Evolutionary conservation across 2,113 vertebrate species (phyloP).

Genomic region (Mesocricetus auratus): DNA sequence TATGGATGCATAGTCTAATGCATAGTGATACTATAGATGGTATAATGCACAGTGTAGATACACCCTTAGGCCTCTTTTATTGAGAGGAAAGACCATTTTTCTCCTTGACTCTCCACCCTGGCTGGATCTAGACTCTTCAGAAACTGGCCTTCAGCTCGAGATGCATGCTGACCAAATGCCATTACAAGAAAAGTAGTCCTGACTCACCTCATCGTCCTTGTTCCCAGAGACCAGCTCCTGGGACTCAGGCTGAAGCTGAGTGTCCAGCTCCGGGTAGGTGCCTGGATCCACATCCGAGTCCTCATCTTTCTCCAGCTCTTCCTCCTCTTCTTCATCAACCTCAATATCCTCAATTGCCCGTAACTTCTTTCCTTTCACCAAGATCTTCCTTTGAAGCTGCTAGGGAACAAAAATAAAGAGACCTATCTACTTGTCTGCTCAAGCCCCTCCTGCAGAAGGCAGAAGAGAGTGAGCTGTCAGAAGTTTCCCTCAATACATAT

Average conservation of each 20-base stretch:
- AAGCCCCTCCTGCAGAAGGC: not conserved
- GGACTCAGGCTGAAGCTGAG: constrained; percentile 72
- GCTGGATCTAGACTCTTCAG: not conserved
- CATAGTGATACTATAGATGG: not conserved
- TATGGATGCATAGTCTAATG: not conserved
- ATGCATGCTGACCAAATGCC: not conserved
- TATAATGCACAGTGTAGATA: not conserved
- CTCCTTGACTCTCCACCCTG: not conserved
- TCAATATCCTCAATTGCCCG: constrained; percentile 85
- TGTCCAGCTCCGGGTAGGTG: constrained; percentile 60
- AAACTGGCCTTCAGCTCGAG: not conserved
- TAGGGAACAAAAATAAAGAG: constrained; percentile 72
- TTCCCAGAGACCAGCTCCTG: constrained; percentile 50
- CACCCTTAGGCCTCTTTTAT: not conserved
- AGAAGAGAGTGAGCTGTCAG: not conserved
- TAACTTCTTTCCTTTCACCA: constrained; percentile 96
- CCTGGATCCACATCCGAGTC: constrained; percentile 83
- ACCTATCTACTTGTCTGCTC: not conserved
- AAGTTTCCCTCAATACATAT: not conserved
- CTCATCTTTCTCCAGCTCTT: constrained; percentile 70
- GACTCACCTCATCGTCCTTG: constrained; percentile 87
- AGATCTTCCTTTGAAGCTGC: constrained; percentile 93
- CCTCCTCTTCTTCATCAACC: constrained; percentile 85
- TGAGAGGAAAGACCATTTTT: not conserved
- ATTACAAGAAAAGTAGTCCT: not conserved